Evolutionary conservation across 1,140 invertebrate species (phyloP), one percentile per base, ranked within the genome.

Genomic region (Diabrotica undecimpunctata): DNA sequence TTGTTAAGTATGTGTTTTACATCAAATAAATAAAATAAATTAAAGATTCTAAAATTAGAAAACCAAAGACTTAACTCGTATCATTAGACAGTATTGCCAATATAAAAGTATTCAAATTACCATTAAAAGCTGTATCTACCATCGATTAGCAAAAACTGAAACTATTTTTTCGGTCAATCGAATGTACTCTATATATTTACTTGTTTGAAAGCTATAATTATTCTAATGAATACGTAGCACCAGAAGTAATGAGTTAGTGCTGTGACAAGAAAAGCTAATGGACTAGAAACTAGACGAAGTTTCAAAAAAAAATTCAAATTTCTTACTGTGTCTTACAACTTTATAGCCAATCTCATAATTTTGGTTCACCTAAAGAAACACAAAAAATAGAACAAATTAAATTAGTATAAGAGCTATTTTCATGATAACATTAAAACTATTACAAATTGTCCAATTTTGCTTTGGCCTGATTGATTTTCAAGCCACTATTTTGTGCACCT

Each of bases 341-440:
- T 41, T 62, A 54, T 52, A 25, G 38, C 35, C 61, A 62, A 54
- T n/a, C 13, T 62, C 61, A 62, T 62, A 37, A 25, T 68, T 71
- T 64, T 55, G 67, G 25, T 66, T 64, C 62, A 68, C 70, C 70
- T 71, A 67, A 61, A 66, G 66, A 64, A 62, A 53, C 13, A 35
- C 35, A 36, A 60, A 50, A 51, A 66, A 57, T 25, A 14, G 41
- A 54, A 38, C 11, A 56, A 37, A 55, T 41, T 46, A 50, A 14
- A 10, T 66, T 66, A 41, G 25, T 46, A 46, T 46, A 10, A 46
- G 41, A 25, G 25, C 25, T 25, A 25, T 25, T 25, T 1, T 25
- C 25, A 25, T 25, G 1, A 25, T 25, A 25, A 25, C 25, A 25
- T 25, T 25, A 25, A 25, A 25, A 25, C 4, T 25, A 25, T 25